Evolutionary conservation across 2,888 invertebrate species (phyloP), one percentile per base, ranked within the genome.

Genomic region (Steinernema hermaphroditum): DNA sequence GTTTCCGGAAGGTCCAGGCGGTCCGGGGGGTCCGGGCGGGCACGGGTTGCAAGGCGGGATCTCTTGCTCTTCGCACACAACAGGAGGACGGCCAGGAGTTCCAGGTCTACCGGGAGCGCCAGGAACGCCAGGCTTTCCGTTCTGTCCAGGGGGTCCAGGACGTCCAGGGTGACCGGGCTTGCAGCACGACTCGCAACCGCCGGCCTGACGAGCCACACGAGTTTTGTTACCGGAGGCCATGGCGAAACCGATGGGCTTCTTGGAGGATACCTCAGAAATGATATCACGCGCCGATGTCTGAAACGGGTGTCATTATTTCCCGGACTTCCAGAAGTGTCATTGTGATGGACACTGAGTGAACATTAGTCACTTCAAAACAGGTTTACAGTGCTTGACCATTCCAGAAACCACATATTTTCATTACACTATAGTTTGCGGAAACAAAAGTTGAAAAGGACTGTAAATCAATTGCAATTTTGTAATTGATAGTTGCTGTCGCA

Each of bases 31-130:
- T 69, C 85, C 85, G 54, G 85, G 84, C 37, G 85, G 84, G 76
- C 86, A 86, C 1, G 85, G 83, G 72, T 86, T 85, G 78, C 85
- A 85, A 8, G 85, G 85, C 46, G 85, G 85, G 19, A 85, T 78
- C 68, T 86, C 85, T 49, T 84, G 77, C 74, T 85, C 85, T 74
- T 85, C 84, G 72, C 85, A 85, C n/a, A 85, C 84, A 49, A 85
- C 81, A 16, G 85, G 85, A 9, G 85, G 85, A 46, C 85, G 73
- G 72, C 81, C 81, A n/a, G 81, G 80, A 14, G 77, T 72, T 49
- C 79, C 78, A 49, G 75, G 54, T 69, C 49, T 37, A 34, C 70
- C 70, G 16, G 70, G 70, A 41, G 50, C 70, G 50, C 70, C 70
- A 46, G 50, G 50, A 49, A 43, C 43, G 72, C 82, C 82, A 43